Conservation (phyloP, 2,888 invertebrate genomes). For the Chrysolina americana region DNA sequence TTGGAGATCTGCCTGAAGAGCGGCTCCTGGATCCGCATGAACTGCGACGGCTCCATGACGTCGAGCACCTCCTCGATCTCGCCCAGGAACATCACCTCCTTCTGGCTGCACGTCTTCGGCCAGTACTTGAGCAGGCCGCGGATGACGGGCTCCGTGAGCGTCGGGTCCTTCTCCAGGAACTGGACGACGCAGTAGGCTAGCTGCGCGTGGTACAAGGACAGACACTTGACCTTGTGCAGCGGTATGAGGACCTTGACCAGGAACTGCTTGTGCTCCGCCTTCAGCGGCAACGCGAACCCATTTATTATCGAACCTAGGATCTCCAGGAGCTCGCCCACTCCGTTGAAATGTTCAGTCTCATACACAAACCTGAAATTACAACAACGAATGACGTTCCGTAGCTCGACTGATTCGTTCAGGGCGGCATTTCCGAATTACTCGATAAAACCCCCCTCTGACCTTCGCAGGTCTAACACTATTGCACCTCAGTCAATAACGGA, state of each 20-base stretch:
- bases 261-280: slow-evolving; percentile 98
- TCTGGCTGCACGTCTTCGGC: slow-evolving; percentile 99
- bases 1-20: slow-evolving; percentile 98
- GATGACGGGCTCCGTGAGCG: slow-evolving; percentile 95
- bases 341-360: slow-evolving; percentile 98
- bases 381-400: too few species aligned
- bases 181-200: slow-evolving; percentile 99
- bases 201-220: slow-evolving; percentile 98
- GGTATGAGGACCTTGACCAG: slow-evolving; percentile 82
- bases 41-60: slow-evolving; percentile 99
- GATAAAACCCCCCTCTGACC: too few species aligned
- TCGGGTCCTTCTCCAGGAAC: slow-evolving; percentile 94
- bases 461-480: too few species aligned
- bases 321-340: slow-evolving; percentile 96
- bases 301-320: slow-evolving; percentile 99
- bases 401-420: too few species aligned
- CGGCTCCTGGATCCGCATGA: slow-evolving; percentile 98
- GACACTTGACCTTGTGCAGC: slow-evolving; percentile 76
- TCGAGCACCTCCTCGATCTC: slow-evolving; percentile 99
- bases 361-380: slow-evolving; percentile 88
- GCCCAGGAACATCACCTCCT: slow-evolving; percentile 99
- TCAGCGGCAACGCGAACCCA: slow-evolving; percentile 97
- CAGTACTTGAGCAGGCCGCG: slow-evolving; percentile 95
- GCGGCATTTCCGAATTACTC: too few species aligned
- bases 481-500: too few species aligned